A percentile compares a stretch with the other conserved stretches of the same genome.
Conservation (phyloP, 2,888 invertebrate species). For the Uloborus plumipes region DNA sequence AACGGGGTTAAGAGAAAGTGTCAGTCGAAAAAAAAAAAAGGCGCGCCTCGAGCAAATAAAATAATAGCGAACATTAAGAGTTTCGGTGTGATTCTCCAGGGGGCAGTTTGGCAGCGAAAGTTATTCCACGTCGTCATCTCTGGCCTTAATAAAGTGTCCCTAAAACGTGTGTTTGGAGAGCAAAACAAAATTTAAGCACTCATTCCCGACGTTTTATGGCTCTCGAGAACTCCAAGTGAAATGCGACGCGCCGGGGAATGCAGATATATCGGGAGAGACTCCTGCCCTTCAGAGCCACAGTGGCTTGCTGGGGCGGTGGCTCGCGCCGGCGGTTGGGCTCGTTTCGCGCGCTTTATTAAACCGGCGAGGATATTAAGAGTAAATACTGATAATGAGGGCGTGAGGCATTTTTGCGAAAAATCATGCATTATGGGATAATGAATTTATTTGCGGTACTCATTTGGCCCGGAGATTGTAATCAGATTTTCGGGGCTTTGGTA, state of each 20-base stretch:
- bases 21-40: constrained; percentile 3
- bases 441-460: too few relatives aligned
- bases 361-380: too few relatives aligned
- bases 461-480: too few relatives aligned
- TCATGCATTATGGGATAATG: too few relatives aligned
- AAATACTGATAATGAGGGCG: too few relatives aligned
- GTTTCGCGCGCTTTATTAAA: too few relatives aligned
- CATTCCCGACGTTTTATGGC: constrained; percentile 43
- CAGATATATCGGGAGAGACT: too few relatives aligned
- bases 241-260: constrained; percentile 13
- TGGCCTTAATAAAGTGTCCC: constrained; percentile 59
- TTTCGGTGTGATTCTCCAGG: constrained; percentile 19
- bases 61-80: constrained; percentile 48
- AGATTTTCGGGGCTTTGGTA: too few relatives aligned
- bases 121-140: constrained; percentile 50
- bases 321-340: too few relatives aligned
- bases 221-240: background rate
- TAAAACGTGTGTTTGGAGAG: constrained; percentile 46
- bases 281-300: too few relatives aligned
- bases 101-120: constrained; percentile 40
- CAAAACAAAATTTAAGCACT: constrained; percentile 54
- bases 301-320: too few relatives aligned
- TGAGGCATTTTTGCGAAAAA: too few relatives aligned
- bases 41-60: constrained; percentile 9
- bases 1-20: constrained; percentile 11